These are phyloP conservation scores for Hydractinia echinata DNA, from an alignment of 30 jellyfish, hydroid and myxozoan species.

Conservation along the genomic window DNA sequence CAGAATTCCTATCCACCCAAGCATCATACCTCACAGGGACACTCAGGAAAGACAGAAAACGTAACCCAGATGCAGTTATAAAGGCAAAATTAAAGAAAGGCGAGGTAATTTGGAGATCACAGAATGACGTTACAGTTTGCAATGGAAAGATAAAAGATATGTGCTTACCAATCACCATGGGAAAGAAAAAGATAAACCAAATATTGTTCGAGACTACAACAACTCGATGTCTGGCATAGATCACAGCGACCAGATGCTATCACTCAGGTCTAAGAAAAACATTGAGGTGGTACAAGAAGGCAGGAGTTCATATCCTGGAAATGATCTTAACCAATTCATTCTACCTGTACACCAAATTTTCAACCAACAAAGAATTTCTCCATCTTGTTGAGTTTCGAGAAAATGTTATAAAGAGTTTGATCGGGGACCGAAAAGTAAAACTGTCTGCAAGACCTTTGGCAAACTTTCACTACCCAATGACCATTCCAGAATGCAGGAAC, in stretches of 20 bases:
- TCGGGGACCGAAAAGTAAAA: not conserved
- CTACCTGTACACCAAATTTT: slow-evolving; percentile 14
- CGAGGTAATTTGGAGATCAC: too few relatives aligned
- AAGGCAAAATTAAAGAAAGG: too few relatives aligned
- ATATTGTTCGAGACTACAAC: slow-evolving; percentile 6
- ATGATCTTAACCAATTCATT: slow-evolving; percentile 14
- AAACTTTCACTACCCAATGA: slow-evolving; percentile 12
- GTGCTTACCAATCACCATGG: slow-evolving; percentile 7
- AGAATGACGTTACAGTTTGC: too few relatives aligned
- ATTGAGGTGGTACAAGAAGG: slow-evolving; percentile 29
- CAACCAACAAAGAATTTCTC: slow-evolving; percentile 5
- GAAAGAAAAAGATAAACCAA: not conserved
- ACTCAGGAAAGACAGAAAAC: too few relatives aligned
- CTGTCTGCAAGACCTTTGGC: slow-evolving; percentile 14
- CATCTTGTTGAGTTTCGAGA: slow-evolving; percentile 24
- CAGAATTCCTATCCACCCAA: slow-evolving; percentile 10
- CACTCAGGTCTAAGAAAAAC: slow-evolving; percentile 16
- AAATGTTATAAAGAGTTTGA: slow-evolving; percentile 1
- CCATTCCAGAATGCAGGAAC: not conserved
- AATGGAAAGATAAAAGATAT: not conserved
- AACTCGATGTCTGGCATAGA: slow-evolving; percentile 19
- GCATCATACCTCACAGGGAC: too few relatives aligned
- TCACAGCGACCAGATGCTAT: slow-evolving; percentile 2
- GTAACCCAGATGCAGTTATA: too few relatives aligned
- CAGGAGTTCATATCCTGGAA: slow-evolving; percentile 26